Evolutionary conservation across 2,888 invertebrate species (phyloP).

Genomic region (Cloeon dipterum): DNA sequence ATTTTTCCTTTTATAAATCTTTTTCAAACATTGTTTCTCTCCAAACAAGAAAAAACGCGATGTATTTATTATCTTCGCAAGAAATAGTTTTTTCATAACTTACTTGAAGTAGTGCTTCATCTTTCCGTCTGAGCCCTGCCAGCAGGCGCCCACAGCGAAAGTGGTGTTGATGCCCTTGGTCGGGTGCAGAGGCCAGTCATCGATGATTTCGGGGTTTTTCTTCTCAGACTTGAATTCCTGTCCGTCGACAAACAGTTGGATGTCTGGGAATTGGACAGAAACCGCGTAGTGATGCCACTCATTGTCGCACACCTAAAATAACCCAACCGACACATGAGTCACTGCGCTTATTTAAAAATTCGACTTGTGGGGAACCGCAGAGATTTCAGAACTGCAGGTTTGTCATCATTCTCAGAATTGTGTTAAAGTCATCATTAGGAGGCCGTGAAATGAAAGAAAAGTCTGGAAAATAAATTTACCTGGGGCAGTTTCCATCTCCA

Average conservation of each 20-base stretch:
- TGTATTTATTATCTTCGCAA: too few species aligned
- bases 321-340: neutral
- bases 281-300: constrained; percentile 98
- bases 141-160: constrained; percentile 88
- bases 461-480: constrained; percentile 25
- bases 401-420: neutral
- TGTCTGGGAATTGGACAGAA: constrained; percentile 78
- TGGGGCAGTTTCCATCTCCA: constrained; percentile 95
- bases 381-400: neutral
- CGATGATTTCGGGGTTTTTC: constrained; percentile 88
- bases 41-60: too few species aligned
- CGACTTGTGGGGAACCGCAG: neutral
- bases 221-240: constrained; percentile 39
- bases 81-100: too few species aligned
- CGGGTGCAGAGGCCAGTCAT: constrained; percentile 97
- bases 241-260: constrained; percentile 75
- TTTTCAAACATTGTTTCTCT: too few species aligned
- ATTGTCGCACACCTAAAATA: constrained; percentile 66
- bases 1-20: too few species aligned
- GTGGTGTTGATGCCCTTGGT: constrained; percentile 87
- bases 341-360: neutral
- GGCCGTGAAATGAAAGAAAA: neutral
- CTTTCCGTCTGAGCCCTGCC: constrained; percentile 82
- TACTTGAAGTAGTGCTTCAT: constrained; percentile 75
- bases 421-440: too few species aligned